Conservation (phyloP, 2,888 invertebrate species). For the Pammene aurita region DNA sequence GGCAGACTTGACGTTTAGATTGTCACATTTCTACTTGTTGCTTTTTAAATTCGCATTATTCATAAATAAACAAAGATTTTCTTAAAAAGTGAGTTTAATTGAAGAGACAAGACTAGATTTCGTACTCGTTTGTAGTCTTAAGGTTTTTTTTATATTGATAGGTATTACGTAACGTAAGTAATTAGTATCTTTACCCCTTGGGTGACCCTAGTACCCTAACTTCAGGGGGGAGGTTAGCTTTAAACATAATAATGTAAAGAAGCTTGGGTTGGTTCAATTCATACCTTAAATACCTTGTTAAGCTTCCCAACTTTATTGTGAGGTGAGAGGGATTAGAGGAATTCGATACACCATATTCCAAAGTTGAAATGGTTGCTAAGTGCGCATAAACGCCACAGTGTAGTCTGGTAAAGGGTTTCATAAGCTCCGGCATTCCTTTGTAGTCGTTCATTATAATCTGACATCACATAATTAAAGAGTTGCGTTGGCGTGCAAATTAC, state of each 20-base stretch:
- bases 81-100: too few species aligned
- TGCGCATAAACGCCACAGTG: background rate
- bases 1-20: too few species aligned
- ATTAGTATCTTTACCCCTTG: too few species aligned
- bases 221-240: too few species aligned
- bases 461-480: conserved; percentile 32
- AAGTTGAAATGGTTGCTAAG: conserved; percentile 8
- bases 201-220: too few species aligned
- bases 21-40: too few species aligned
- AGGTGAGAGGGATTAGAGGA: conserved; percentile 5
- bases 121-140: too few species aligned
- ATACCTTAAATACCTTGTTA: background rate
- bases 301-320: background rate
- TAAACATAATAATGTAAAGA: background rate
- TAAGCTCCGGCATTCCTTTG: conserved; percentile 28
- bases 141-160: too few species aligned
- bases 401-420: conserved; percentile 27
- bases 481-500: conserved; percentile 9
- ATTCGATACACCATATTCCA: conserved; percentile 6
- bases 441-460: conserved; percentile 27
- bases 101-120: background rate
- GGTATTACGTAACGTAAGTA: too few species aligned
- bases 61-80: too few species aligned
- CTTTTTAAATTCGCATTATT: too few species aligned
- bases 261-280: background rate